These are phyloP conservation scores for Zonotrichia leucophrys DNA, from an alignment of 2,113 vertebrate species.

Conservation along the genomic window DNA sequence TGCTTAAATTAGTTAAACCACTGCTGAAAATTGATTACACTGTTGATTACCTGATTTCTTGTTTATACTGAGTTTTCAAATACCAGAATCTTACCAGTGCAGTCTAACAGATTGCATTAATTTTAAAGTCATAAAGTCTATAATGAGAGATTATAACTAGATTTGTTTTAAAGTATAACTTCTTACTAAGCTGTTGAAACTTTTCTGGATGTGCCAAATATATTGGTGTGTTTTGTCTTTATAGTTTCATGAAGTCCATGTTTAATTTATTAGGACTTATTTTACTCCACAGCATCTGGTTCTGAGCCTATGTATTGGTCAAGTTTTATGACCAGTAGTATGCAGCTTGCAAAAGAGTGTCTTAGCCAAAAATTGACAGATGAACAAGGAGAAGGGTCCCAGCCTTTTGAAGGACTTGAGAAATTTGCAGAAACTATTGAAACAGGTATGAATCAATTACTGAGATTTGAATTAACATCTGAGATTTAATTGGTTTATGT, in stretches of 20 bases:
- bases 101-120: neutral
- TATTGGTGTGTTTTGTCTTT: neutral
- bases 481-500: neutral
- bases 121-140: neutral
- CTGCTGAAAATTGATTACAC: neutral
- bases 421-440: slow-evolving; percentile 99
- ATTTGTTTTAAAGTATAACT: neutral
- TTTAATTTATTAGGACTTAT: neutral
- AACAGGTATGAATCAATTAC: slow-evolving; percentile 79
- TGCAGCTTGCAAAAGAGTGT: slow-evolving; percentile 97
- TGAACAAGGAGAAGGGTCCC: slow-evolving; percentile 92
- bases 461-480: neutral
- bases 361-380: slow-evolving; percentile 95
- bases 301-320: slow-evolving; percentile 98
- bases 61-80: neutral
- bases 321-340: slow-evolving; percentile 98
- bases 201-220: neutral
- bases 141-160: neutral
- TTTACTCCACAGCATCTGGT: slow-evolving; percentile 81
- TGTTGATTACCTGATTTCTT: neutral
- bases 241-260: neutral
- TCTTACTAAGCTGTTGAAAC: neutral
- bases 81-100: neutral
- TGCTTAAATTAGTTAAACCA: neutral
- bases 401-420: slow-evolving; percentile 95